These are phyloP conservation scores for Umimayanthus kanabou DNA, from an alignment of 92 coral and sea anemone genomes.

Conservation along the genomic window DNA sequence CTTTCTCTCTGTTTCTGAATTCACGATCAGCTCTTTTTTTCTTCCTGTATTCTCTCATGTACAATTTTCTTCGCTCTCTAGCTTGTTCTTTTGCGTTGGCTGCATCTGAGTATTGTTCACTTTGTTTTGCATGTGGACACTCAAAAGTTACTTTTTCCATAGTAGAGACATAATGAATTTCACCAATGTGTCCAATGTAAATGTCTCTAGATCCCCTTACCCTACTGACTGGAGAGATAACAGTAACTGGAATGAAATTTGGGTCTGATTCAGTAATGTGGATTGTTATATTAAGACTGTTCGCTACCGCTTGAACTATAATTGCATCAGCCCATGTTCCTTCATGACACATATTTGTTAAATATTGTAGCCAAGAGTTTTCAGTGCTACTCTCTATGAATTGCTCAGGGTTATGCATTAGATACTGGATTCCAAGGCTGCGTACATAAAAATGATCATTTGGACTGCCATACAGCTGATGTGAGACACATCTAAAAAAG, in stretches of 20 bases:
- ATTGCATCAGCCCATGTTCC: constrained; percentile 65
- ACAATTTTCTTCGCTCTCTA: background rate
- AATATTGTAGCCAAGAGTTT: constrained; percentile 21
- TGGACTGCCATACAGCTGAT: constrained; percentile 41
- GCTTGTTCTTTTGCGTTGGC: no score
- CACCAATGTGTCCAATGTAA: constrained; percentile 32
- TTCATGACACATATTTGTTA: constrained; percentile 6
- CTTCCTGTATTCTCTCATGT: constrained; percentile 38
- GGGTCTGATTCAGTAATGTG: constrained; percentile 47
- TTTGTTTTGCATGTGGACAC: no score
- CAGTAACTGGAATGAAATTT: constrained; percentile 22
- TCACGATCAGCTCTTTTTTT: constrained; percentile 40
- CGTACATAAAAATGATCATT: constrained; percentile 54
- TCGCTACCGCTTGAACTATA: constrained; percentile 60
- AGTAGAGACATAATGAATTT: constrained; percentile 37
- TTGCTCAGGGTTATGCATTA: constrained; percentile 18
- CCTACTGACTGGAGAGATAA: constrained; percentile 9
- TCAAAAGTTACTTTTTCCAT: no score
- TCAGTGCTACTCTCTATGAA: constrained; percentile 35
- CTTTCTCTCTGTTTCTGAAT: constrained; percentile 30
- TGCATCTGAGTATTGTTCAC: no score
- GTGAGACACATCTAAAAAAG: constrained; percentile 1
- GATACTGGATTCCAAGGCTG: background rate
- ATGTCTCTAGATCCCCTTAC: background rate
- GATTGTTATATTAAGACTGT: constrained; percentile 46